Conservation (phyloP, 92 coral and sea anemone genomes). For the Bergia sp. region DNA sequence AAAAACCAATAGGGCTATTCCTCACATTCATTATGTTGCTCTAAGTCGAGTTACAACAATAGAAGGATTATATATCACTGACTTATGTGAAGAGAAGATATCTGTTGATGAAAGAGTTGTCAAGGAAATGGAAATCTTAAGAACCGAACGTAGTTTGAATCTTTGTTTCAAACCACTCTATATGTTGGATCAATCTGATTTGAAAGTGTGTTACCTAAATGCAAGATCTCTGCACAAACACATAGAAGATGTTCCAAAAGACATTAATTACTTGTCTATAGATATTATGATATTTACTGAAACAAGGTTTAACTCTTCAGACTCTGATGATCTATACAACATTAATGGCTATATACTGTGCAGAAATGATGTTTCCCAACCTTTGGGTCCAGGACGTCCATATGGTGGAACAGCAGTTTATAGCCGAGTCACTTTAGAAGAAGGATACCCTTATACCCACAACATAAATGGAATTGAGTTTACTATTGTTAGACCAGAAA, state of each 20-base stretch:
- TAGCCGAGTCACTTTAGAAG: slow-evolving; percentile 45
- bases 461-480: slow-evolving; percentile 54
- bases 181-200: no score
- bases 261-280: slow-evolving; percentile 47
- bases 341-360: slow-evolving; percentile 60
- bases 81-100: slow-evolving; percentile 44
- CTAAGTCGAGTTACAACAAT: slow-evolving; percentile 65
- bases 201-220: neutral
- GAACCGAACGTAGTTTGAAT: neutral
- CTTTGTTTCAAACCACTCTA: no score
- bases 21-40: slow-evolving; percentile 73
- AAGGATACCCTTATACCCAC: slow-evolving; percentile 53
- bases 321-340: slow-evolving; percentile 47
- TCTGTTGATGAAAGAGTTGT: slow-evolving; percentile 18
- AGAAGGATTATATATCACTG: slow-evolving; percentile 21
- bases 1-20: slow-evolving; percentile 54
- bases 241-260: slow-evolving; percentile 49
- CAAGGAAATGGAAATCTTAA: slow-evolving; percentile 19
- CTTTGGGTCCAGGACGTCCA: slow-evolving; percentile 42
- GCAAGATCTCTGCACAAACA: no score
- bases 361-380: slow-evolving; percentile 54
- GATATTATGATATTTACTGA: slow-evolving; percentile 55
- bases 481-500: no score
- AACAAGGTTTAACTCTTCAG: slow-evolving; percentile 34
- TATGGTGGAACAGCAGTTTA: slow-evolving; percentile 58